Evolutionary conservation across 1,140 invertebrate species (phyloP).

Genomic region (Pseudomyrmex sp.): DNA sequence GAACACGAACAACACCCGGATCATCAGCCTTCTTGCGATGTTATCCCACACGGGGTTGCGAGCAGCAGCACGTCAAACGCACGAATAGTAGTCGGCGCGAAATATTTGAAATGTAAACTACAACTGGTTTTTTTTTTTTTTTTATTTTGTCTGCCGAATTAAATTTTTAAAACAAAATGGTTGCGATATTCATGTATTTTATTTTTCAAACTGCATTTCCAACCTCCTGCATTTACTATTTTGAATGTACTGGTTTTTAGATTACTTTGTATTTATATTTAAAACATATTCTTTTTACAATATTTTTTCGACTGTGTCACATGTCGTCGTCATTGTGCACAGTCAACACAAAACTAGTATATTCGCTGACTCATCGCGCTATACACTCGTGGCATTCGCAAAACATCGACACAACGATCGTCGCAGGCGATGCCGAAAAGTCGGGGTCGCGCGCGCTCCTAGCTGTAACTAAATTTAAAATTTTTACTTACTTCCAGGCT

Average conservation of each 20-base stretch:
- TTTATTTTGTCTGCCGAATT: neutral
- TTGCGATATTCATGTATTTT: neutral
- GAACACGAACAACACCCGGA: conserved; percentile 54
- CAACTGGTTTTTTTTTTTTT: neutral
- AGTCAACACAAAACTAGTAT: conserved; percentile 6
- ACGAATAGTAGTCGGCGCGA: neutral
- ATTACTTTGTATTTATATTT: neutral
- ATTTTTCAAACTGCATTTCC: neutral
- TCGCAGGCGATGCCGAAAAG: conserved; percentile 43
- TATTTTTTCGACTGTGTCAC: neutral
- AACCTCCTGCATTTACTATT: neutral
- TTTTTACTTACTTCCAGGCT: conserved; percentile 86
- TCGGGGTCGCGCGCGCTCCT: conserved; percentile 72
- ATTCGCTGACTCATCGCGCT: conserved; percentile 80
- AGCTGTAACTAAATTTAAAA: conserved; percentile 86
- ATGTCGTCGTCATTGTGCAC: neutral
- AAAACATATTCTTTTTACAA: neutral
- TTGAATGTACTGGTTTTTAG: neutral
- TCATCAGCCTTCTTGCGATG: conserved; percentile 39
- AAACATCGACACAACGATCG: conserved; percentile 32
- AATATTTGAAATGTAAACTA: conserved; percentile 24
- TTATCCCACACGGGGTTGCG: conserved; percentile 16
- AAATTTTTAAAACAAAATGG: neutral
- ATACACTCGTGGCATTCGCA: conserved; percentile 68
- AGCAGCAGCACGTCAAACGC: conserved; percentile 10